Evolutionary conservation across 2,113 vertebrate species (phyloP).

Genomic region (Polypterus bichir): DNA sequence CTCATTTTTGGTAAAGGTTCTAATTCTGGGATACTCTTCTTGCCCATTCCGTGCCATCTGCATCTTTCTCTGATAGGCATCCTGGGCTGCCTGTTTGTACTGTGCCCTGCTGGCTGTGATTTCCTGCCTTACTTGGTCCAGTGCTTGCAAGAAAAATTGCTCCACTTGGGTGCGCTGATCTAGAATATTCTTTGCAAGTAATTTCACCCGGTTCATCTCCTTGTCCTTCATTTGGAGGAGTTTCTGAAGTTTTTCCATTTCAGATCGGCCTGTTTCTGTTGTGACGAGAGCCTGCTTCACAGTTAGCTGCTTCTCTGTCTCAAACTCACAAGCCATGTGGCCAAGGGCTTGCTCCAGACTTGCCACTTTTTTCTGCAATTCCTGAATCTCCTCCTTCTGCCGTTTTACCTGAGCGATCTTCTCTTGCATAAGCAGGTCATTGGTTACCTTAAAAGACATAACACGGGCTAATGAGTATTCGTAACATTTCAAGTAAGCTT

Average conservation of each 20-base stretch:
- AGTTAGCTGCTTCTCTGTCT: conserved; percentile 28
- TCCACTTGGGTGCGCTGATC: conserved; percentile 65
- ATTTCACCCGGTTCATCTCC: conserved; percentile 61
- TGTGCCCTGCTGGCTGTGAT: conserved; percentile 45
- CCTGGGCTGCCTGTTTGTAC: conserved; percentile 54
- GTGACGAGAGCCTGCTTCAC: conserved; percentile 26
- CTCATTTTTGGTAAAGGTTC: conserved; percentile 56
- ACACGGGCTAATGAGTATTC: background rate
- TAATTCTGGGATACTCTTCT: conserved; percentile 57
- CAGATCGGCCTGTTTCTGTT: conserved; percentile 36
- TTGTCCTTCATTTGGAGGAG: conserved; percentile 53
- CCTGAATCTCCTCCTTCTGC: conserved; percentile 43
- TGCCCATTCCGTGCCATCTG: conserved; percentile 49
- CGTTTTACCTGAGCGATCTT: conserved; percentile 44
- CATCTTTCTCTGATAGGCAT: conserved; percentile 51
- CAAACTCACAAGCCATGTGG: conserved; percentile 33
- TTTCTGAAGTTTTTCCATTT: conserved; percentile 60
- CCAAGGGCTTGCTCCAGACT: conserved; percentile 45
- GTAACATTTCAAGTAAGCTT: too few relatives aligned
- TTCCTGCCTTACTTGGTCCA: conserved; percentile 62
- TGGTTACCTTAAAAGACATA: conserved; percentile 47
- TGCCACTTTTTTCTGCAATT: conserved; percentile 43
- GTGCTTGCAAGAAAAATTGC: conserved; percentile 62
- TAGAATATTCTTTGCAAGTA: conserved; percentile 49
- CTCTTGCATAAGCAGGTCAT: conserved; percentile 47